Evolutionary conservation across 1,140 invertebrate species (phyloP), one percentile per base, ranked within the genome.

Genomic region (Idris sp.): DNA sequence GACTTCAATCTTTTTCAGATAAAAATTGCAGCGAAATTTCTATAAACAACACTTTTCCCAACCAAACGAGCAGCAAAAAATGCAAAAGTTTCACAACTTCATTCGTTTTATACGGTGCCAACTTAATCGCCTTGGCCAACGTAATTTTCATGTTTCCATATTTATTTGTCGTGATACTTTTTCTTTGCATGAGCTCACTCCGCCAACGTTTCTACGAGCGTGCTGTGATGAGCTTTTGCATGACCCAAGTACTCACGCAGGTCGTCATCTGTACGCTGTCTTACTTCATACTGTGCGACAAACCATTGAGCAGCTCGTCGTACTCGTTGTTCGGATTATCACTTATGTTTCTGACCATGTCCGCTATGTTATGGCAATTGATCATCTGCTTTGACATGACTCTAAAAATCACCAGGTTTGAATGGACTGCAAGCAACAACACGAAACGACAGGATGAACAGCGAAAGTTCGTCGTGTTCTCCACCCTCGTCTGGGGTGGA

Each of bases 341-440:
- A 0, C 14, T 83, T 0, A 76, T 81, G 77, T 83, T 79, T 40
- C 48, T 79, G 0, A 76, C 76, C 3, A 62, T 83, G 36, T 69
- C 73, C 2, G 62, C 62, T 0, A 75, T 77, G 10, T 43, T 77
- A 6, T 83, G 83, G 82, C 49, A 84, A 22, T 71, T 82, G 15
- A 59, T 80, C 15, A 80, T 83, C 43, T 82, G 82, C 44, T 75
- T 82, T 15, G 83, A 85, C 36, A 78, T 84, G 48, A 80, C 81
- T 1, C 48, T 81, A 9, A 75, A 75, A 4, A 84, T 84, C 25
- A 84, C 84, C 0, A 72, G 78, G 36, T 79, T 85, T 22, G 71
- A 72, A 26, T 83, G 76, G 79, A 38, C 56, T 2, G 79, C 77
- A 0, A 22, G 74, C 0, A 61, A 13, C 13, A 59, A 69, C 11